phyloP scores from a whole-genome alignment of 2,888 invertebrate species.

The Diarsia rubi region DNA sequence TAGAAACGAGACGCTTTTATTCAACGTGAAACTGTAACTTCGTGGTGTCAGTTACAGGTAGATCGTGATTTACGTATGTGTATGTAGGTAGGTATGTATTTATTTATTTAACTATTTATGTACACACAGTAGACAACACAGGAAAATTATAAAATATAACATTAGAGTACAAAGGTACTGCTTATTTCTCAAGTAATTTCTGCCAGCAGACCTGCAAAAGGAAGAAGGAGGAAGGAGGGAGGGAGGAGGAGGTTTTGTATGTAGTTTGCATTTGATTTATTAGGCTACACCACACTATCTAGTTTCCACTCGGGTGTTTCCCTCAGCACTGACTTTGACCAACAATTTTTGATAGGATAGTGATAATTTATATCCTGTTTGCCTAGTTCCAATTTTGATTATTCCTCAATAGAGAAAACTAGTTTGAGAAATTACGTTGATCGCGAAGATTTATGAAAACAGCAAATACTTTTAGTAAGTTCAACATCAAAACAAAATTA shows the following conservation, averaged over 20 bases:
- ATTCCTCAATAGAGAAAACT: neutral
- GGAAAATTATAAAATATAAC: no score
- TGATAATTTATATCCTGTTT: neutral
- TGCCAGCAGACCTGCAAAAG: no score
- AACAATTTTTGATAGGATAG: constrained; percentile 11
- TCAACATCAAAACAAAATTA: constrained; percentile 11
- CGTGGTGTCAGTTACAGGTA: constrained; percentile 7
- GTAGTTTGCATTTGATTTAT: constrained; percentile 28
- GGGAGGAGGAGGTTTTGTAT: no score
- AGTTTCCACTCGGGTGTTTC: constrained; percentile 18
- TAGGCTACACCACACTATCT: constrained; percentile 1
- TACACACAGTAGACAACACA: no score
- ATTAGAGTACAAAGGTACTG: no score
- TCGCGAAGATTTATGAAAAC: neutral
- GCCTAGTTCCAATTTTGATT: neutral
- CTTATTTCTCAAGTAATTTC: no score
- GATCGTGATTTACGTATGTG: constrained; percentile 12
- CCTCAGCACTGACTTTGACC: constrained; percentile 10
- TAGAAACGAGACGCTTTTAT: constrained; percentile 9
- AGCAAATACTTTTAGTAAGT: constrained; percentile 4
- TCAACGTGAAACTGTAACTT: constrained; percentile 17
- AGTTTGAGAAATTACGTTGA: neutral
- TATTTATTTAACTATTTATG: no score
- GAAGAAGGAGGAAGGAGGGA: no score
- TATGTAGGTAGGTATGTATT: no score